Evolutionary conservation across 37 sponge, comb jelly and placozoan genomes (phyloP).

Genomic region (Haliclona indistincta): DNA sequence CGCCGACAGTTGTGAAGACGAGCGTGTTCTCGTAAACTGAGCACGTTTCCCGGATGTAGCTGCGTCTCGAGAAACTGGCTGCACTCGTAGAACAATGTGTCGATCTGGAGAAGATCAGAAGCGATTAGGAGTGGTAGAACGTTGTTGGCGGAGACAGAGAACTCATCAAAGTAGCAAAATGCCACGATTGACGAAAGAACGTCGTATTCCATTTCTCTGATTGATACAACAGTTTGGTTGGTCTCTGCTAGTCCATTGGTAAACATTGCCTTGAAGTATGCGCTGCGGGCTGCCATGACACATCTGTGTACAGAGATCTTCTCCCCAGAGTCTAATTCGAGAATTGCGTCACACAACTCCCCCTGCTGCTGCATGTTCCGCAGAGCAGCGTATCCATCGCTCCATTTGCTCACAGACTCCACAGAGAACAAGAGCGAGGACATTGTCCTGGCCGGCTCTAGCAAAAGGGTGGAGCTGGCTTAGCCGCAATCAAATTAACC

Average conservation of each 20-base stretch:
- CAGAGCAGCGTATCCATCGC: slow-evolving; percentile 4
- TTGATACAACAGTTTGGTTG: slow-evolving; percentile 9
- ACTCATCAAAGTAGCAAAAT: slow-evolving; percentile 25
- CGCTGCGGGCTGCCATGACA: slow-evolving; percentile 41
- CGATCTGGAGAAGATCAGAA: slow-evolving; percentile 46
- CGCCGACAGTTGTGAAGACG: slow-evolving; percentile 17
- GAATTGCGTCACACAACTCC: slow-evolving; percentile 36
- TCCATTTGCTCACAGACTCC: not conserved
- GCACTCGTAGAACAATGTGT: slow-evolving; percentile 24
- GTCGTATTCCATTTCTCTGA: slow-evolving; percentile 29
- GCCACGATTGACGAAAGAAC: slow-evolving; percentile 30
- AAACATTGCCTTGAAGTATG: slow-evolving; percentile 65
- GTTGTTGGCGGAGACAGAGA: slow-evolving; percentile 2
- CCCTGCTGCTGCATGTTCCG: slow-evolving; percentile 39
- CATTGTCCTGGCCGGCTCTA: too few species aligned
- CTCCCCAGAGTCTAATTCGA: slow-evolving; percentile 20
- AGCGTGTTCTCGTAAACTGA: slow-evolving; percentile 36
- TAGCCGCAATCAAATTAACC: too few species aligned
- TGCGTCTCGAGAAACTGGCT: slow-evolving; percentile 13
- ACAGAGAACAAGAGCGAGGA: too few species aligned
- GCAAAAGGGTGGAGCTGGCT: not conserved
- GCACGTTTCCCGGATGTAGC: slow-evolving; percentile 32
- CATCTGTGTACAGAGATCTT: slow-evolving; percentile 33
- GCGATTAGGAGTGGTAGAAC: slow-evolving; percentile 28
- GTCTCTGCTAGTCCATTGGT: slow-evolving; percentile 32